phyloP scores from a whole-genome alignment of 2,797 vertebrate genomes.

The Molossus molossus region DNA sequence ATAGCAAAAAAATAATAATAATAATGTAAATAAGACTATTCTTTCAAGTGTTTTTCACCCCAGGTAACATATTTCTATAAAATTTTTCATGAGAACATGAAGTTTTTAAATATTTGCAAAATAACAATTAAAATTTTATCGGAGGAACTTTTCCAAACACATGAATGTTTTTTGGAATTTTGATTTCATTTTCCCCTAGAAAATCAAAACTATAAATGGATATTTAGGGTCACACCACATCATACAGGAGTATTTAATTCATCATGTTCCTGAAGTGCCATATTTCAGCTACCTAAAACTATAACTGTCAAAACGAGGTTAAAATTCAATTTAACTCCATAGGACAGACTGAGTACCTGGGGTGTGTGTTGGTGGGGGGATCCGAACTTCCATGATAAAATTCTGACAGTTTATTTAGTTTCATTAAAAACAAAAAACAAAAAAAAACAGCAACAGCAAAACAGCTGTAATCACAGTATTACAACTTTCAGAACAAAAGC shows the following conservation, averaged over 20 bases:
- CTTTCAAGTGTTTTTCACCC: background rate
- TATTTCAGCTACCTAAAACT: background rate
- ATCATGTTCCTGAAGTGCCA: background rate
- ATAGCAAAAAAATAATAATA: background rate
- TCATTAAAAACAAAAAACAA: constrained; percentile 26
- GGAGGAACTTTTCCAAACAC: background rate
- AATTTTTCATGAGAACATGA: constrained; percentile 8
- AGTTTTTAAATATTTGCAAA: constrained; percentile 21
- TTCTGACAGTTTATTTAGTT: constrained; percentile 9
- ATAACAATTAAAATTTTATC: background rate
- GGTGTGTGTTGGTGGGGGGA: too few relatives aligned
- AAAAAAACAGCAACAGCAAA: background rate
- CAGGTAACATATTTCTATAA: background rate
- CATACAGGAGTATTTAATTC: background rate
- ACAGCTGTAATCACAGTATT: background rate
- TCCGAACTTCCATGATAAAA: constrained; percentile 10
- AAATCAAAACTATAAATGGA: background rate
- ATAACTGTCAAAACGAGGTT: constrained; percentile 42
- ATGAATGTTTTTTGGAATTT: background rate
- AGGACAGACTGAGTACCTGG: background rate
- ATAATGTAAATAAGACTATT: background rate
- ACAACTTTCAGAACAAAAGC: background rate
- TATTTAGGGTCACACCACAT: background rate
- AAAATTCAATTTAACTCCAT: constrained; percentile 37
- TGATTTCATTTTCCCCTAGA: background rate